These are phyloP conservation scores for Hyalella azteca DNA, from an alignment of 2,888 invertebrate genomes.

Conservation along the genomic window DNA sequence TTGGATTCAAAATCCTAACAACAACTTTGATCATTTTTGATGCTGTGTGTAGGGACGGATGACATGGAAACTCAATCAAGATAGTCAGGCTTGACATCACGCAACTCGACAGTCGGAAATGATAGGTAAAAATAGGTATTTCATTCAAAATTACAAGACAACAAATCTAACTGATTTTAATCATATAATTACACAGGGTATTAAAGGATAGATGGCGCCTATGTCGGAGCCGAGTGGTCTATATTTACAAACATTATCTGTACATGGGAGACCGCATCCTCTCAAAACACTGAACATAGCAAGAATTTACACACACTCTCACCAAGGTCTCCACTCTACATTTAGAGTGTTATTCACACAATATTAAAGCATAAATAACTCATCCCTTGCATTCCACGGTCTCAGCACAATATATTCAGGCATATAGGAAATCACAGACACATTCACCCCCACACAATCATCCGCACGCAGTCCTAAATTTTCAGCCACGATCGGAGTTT, in stretches of 20 bases:
- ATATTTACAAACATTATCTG: constrained; percentile 29
- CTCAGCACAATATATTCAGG: background rate
- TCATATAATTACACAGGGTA: constrained; percentile 2
- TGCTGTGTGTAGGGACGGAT: constrained; percentile 27
- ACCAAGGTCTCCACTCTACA: background rate
- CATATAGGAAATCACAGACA: constrained; percentile 25
- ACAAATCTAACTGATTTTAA: constrained; percentile 17
- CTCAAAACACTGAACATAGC: constrained; percentile 5
- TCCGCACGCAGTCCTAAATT: background rate
- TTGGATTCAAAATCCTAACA: background rate
- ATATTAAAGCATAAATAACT: constrained; percentile 25
- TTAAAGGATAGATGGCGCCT: background rate
- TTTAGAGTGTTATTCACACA: too few species aligned
- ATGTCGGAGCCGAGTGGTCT: background rate
- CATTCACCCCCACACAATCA: background rate
- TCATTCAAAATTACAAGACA: background rate
- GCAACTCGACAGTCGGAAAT: background rate
- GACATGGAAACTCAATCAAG: background rate
- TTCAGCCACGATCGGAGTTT: background rate
- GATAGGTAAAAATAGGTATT: background rate
- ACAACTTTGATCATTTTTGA: constrained; percentile 27
- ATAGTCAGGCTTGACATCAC: too few species aligned
- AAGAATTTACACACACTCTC: constrained; percentile 21
- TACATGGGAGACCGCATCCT: background rate
- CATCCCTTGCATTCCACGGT: background rate